Conservation (phyloP, 2,113 vertebrate genomes). For the Chrysemys picta region DNA sequence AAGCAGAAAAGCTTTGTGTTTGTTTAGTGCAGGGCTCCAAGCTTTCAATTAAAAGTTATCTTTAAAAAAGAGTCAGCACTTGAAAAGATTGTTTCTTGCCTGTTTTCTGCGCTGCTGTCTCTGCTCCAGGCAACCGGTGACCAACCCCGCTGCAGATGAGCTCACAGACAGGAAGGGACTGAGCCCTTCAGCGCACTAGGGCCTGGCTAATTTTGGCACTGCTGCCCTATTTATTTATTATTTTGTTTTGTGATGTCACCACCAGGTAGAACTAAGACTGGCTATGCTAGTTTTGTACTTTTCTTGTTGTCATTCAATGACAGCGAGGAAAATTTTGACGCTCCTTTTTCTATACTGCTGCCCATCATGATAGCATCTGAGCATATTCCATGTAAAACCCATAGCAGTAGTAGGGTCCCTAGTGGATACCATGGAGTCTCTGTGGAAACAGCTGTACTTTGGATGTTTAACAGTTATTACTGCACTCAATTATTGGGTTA, state of each 20-base stretch:
- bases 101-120: background rate
- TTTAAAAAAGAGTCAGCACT: background rate
- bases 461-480: background rate
- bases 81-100: background rate
- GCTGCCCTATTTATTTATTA: background rate
- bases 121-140: background rate
- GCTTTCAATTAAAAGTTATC: background rate
- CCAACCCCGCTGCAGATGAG: background rate
- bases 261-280: background rate
- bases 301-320: background rate
- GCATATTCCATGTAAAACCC: background rate
- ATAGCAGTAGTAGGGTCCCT: background rate
- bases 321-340: background rate
- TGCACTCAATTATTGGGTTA: background rate
- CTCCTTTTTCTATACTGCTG: background rate
- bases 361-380: background rate
- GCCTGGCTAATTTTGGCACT: background rate
- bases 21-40: background rate
- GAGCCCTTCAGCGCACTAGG: background rate
- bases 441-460: background rate
- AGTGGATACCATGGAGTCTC: background rate
- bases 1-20: background rate
- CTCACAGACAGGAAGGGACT: background rate
- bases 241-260: background rate
- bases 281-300: background rate